phyloP scores from a whole-genome alignment of 2,797 vertebrate genomes.

The Pipistrellus pygmaeus region DNA sequence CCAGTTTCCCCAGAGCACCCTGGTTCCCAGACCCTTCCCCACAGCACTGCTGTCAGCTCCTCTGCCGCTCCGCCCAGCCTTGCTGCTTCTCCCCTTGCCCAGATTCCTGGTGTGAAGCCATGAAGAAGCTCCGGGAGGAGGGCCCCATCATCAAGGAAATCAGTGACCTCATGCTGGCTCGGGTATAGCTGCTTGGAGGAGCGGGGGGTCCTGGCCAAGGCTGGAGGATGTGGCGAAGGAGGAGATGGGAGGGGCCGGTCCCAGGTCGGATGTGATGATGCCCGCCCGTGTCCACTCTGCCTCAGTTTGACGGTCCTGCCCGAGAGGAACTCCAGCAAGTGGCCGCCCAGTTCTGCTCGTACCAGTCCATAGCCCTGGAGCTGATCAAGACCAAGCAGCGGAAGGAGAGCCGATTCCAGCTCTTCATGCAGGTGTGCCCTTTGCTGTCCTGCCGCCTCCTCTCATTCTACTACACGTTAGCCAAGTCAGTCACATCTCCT shows the following conservation, averaged over 20 bases:
- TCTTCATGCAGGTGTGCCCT: constrained; percentile 92
- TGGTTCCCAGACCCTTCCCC: not conserved
- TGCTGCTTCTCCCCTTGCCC: constrained; percentile 33
- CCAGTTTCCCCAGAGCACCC: not conserved
- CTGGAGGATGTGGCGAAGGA: not conserved
- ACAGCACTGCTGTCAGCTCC: not conserved
- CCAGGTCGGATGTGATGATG: not conserved
- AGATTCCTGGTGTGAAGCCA: constrained; percentile 95
- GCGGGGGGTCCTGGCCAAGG: not conserved
- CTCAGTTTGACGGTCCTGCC: constrained; percentile 92
- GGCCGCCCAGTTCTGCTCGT: constrained; percentile 93
- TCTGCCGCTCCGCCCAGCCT: not conserved
- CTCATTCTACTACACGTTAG: not conserved
- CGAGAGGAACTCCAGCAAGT: constrained; percentile 94
- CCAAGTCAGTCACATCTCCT: not conserved
- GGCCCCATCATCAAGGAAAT: constrained; percentile 92
- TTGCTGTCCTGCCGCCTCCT: not conserved
- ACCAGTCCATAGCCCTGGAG: constrained; percentile 93
- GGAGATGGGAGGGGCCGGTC: not conserved
- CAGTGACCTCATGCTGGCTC: constrained; percentile 94
- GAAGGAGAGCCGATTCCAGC: constrained; percentile 94
- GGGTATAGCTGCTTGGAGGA: constrained; percentile 85
- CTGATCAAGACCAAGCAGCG: constrained; percentile 96
- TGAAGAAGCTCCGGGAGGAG: constrained; percentile 93
- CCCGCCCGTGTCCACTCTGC: accelerated